Base-by-base conservation (phyloP, 2,888 invertebrate species). In the Eulithis testata region DNA sequence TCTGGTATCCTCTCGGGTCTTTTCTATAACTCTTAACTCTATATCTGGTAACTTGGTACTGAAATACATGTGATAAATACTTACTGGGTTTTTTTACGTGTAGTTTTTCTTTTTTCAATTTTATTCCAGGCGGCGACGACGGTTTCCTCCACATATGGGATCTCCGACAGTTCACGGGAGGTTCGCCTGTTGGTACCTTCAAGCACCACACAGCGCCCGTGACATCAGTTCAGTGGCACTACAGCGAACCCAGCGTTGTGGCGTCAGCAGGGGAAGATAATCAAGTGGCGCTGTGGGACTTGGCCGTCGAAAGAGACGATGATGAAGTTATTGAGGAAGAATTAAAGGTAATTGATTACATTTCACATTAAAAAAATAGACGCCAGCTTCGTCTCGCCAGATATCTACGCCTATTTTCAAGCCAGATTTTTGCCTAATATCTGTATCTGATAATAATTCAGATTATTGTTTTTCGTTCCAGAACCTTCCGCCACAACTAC, bases 161-260 rank as follows among this genome's bases (percentile, higher is more conserved):
- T 86, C 94, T 99, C 66, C 94, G 99, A 64, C 96, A 96, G 75
- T 97, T 99, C 76, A 94, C 96, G 73, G 94, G 93, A 37, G 94
- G 96, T 89, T 95, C 95, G 54, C 96, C 99, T 5, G 96, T 99
- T 4, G 99, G 98, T 0, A 96, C 96, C 43, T 99, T 99, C 85
- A 99, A 99, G 85, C 98, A 99, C 84, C 99, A 99, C 87, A 96
- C 96, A 3, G 96, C 95, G 52, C 97, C 99, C 2, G 95, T 99
- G 61, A 99, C 98, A 0, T 98, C 99, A 0, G 96, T 99, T 5
- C 98, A 99, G 87, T 99, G 99, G 99, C 97, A 98, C 91, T 98
- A 98, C 70, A 94, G 94, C 3, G 99, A 99, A 85, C 95, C 97
- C 0, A 97, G 99, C 36, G 97, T 99, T 5, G 96, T 99, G 78